Conservation (phyloP, 2,113 vertebrate genomes). For the Gobio gobio region DNA sequence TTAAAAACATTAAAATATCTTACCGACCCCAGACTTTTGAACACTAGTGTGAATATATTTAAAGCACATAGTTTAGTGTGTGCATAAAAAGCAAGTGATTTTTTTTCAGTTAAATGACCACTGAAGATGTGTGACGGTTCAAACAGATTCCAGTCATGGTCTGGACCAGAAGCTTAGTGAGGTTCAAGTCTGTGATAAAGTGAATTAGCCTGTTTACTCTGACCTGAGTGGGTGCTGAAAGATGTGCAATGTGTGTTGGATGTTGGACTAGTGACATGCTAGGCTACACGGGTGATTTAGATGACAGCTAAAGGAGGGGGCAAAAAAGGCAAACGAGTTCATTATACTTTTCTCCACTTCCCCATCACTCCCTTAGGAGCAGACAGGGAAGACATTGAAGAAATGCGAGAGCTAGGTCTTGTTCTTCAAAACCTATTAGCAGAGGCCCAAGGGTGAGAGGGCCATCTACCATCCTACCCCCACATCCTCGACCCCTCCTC, state of each 20-base stretch:
- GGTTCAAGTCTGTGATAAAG: constrained; percentile 3
- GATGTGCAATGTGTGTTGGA: constrained; percentile 67
- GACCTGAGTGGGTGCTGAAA: constrained; percentile 56
- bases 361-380: constrained; percentile 76
- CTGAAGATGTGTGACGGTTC: constrained; percentile 8
- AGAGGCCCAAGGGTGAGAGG: constrained; percentile 72
- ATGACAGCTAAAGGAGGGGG: constrained; percentile 72
- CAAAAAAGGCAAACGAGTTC: constrained; percentile 77
- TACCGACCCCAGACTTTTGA: neutral
- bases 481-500: constrained; percentile 70
- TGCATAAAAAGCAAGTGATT: neutral
- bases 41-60: neutral
- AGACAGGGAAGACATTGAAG: constrained; percentile 70
- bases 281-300: constrained; percentile 73
- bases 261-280: constrained; percentile 59
- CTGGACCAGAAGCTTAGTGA: constrained; percentile 38
- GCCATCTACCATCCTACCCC: constrained; percentile 74
- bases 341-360: constrained; percentile 78
- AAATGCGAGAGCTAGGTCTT: constrained; percentile 68
- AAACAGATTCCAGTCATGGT: constrained; percentile 12
- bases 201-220: constrained; percentile 39
- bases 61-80: neutral
- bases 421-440: constrained; percentile 70
- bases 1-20: neutral
- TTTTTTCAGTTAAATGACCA: neutral